Base-by-base conservation (phyloP, 2,113 vertebrate species). In the Ramphastos sulfuratus region DNA sequence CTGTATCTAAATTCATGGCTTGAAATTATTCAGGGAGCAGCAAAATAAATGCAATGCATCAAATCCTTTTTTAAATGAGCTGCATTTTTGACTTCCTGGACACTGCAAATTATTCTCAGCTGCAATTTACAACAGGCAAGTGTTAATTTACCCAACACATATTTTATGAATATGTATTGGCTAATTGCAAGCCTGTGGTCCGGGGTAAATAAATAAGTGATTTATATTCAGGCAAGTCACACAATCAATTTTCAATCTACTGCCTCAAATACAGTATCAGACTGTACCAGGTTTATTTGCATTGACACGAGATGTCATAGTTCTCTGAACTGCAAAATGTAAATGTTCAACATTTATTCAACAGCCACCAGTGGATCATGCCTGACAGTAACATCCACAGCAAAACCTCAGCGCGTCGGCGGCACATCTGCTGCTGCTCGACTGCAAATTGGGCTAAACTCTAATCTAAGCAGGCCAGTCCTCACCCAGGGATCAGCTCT, bases 111-210 rank as follows among this genome's bases (percentile, higher is more conserved):
- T 82, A 95, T 90, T 73, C 92, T 66, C 71, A 76, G 65, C 13
- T 92, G 60, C 95, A 92, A 97, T 96, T 96, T 96, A 96, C 92
- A 96, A 92, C 81, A 92, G 55, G 48, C 72, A 92, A 94, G 39
- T 90, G 93, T 93, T 97, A 97, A 96, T 96, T 97, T 97, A 87
- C 67, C 80, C 95, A 87, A 91, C 72, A 77, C 76, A 56, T 93
- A 93, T 95, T 96, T 97, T 96, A 96, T 94, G 84, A 97, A 94
- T 95, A 97, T 94, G 77, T 96, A 95, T 93, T 91, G 77, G 97
- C 89, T 95, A 97, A 96, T 96, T 87, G 72, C 82, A 95, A 93
- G 42, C 60, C 85, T 83, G 81, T 30, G 75, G 76, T 79, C 87
- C 13, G 4, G 44, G 75, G 39, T 85, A 96, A 96, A 97, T 95